phyloP scores from a whole-genome alignment of 2,797 vertebrate genomes.

The Apogon talboti region DNA sequence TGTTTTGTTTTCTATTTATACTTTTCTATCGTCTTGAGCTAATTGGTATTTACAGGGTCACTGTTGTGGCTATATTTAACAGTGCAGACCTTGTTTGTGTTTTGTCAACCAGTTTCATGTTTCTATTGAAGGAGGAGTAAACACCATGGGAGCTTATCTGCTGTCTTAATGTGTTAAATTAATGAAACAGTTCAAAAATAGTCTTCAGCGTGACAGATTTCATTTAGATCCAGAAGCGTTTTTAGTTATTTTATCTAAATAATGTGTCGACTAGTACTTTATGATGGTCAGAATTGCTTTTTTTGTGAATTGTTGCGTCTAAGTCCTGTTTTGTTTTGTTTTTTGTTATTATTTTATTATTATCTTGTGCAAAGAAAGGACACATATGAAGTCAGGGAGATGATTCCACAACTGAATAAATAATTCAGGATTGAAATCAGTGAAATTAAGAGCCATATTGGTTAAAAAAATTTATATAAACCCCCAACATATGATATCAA shows the following conservation, averaged over 20 bases:
- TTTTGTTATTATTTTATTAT: too few species aligned
- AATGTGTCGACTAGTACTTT: neutral
- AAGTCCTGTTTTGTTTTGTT: too few species aligned
- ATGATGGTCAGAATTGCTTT: slow-evolving; percentile 6
- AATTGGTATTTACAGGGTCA: slow-evolving; percentile 54
- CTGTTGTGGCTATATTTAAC: slow-evolving; percentile 57
- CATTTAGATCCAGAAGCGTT: slow-evolving; percentile 12
- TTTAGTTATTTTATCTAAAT: slow-evolving; percentile 4
- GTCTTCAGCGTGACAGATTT: slow-evolving; percentile 22
- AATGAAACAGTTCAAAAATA: neutral
- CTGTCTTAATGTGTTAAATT: slow-evolving; percentile 41
- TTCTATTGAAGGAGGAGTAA: slow-evolving; percentile 64
- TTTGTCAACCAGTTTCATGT: slow-evolving; percentile 56
- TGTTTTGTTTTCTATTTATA: slow-evolving; percentile 65
- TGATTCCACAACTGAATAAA: too few species aligned
- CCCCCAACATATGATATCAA: too few species aligned
- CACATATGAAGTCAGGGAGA: too few species aligned
- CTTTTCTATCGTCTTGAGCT: slow-evolving; percentile 59
- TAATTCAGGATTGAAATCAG: too few species aligned
- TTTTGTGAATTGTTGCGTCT: neutral
- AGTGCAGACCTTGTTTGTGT: slow-evolving; percentile 59
- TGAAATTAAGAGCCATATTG: too few species aligned
- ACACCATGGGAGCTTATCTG: slow-evolving; percentile 46
- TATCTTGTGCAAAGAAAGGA: too few species aligned
- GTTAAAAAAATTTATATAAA: too few species aligned